A percentile compares a stretch with the other conserved stretches of the same genome.
Evolutionary conservation across 1,140 invertebrate species (phyloP).

Genomic region (Scaptomyza pallida): DNA sequence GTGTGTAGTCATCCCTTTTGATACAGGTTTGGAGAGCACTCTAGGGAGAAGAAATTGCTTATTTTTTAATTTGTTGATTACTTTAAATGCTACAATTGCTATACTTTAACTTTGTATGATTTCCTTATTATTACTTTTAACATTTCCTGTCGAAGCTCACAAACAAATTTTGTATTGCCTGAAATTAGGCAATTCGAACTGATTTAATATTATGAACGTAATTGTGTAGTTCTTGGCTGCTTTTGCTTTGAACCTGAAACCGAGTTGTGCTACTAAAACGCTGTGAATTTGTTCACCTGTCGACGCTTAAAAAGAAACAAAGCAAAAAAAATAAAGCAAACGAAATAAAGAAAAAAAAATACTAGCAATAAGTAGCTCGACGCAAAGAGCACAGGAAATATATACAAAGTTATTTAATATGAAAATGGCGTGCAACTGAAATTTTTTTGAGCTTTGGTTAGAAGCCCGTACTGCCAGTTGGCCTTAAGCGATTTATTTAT

Average conservation of each 20-base stretch:
- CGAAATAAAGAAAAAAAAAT: slow-evolving; percentile 45
- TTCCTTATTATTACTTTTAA: background rate
- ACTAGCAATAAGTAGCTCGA: slow-evolving; percentile 31
- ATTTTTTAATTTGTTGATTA: no score
- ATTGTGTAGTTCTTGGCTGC: slow-evolving; percentile 11
- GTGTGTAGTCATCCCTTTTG: background rate
- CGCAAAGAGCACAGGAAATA: slow-evolving; percentile 60
- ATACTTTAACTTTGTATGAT: background rate
- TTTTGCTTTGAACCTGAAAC: slow-evolving; percentile 30
- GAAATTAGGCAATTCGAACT: background rate
- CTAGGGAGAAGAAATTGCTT: background rate
- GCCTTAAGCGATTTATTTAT: slow-evolving; percentile 63
- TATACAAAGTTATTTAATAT: slow-evolving; percentile 81
- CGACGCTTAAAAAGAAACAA: slow-evolving; percentile 41
- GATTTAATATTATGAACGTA: slow-evolving; percentile 15
- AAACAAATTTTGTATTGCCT: slow-evolving; percentile 5
- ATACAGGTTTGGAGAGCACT: slow-evolving; percentile 7
- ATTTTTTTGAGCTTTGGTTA: slow-evolving; percentile 65
- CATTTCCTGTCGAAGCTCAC: background rate
- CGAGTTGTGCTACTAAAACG: slow-evolving; percentile 28
- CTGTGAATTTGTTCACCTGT: slow-evolving; percentile 73
- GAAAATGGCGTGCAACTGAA: slow-evolving; percentile 75
- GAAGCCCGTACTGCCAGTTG: slow-evolving; percentile 44
- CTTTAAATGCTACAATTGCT: background rate
- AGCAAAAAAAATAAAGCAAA: slow-evolving; percentile 44